Percentiles rank a stretch among this genome's conserved stretches.
phyloP scores from a whole-genome alignment of 2,797 vertebrate species.

The Etheostoma nigrum region DNA sequence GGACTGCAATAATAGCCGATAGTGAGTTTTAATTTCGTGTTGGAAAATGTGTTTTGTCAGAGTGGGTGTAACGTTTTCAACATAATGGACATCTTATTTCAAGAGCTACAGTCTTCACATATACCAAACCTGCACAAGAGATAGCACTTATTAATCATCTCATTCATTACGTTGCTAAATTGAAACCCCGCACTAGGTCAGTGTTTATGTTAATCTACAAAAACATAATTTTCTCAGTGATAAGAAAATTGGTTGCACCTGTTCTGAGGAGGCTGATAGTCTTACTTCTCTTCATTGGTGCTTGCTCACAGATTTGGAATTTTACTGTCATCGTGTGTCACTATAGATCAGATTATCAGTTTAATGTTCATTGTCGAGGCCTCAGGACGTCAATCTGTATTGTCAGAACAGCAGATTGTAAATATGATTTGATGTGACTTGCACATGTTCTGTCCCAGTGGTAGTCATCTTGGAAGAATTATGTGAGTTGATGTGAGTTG shows the following conservation, averaged over 20 bases:
- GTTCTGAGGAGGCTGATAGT: not conserved
- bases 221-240: not conserved
- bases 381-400: constrained; percentile 21
- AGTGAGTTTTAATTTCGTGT: constrained; percentile 61
- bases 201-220: constrained; percentile 14
- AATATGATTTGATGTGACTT: constrained; percentile 55
- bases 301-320: not conserved
- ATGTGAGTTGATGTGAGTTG: constrained; percentile 27
- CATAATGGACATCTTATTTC: constrained; percentile 52
- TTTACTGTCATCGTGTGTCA: not conserved
- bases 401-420: constrained; percentile 33
- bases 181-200: constrained; percentile 14
- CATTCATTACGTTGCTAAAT: constrained; percentile 17
- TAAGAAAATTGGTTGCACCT: not conserved
- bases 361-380: not conserved
- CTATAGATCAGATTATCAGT: constrained; percentile 17
- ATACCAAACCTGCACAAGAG: constrained; percentile 1
- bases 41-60: constrained; percentile 63
- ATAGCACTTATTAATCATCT: constrained; percentile 36
- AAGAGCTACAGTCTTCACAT: constrained; percentile 27
- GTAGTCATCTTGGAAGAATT: constrained; percentile 30
- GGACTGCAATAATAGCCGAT: constrained; percentile 34
- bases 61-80: constrained; percentile 47
- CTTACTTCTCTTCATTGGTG: not conserved
- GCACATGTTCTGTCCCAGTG: constrained; percentile 31